Conservation (phyloP, 2,113 vertebrate genomes). For the Pseudolaguvia tuberculata region DNA sequence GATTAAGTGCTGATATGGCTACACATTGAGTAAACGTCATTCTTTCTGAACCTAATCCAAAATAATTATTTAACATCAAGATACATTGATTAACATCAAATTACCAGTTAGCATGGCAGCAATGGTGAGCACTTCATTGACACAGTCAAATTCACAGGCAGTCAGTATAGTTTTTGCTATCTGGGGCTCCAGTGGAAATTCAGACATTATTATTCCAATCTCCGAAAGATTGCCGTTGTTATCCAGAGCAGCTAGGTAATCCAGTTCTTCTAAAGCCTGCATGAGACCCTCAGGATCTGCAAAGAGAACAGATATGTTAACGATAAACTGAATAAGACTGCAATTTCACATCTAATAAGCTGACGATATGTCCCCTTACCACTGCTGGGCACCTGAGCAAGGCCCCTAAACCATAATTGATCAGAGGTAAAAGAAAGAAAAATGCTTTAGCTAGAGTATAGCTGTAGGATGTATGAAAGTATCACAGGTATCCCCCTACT, state of each 20-base stretch:
- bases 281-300: slow-evolving; percentile 84
- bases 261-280: slow-evolving; percentile 87
- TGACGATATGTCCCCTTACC: no score
- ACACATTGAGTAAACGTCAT: no score
- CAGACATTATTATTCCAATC: slow-evolving; percentile 90
- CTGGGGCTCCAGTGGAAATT: slow-evolving; percentile 85
- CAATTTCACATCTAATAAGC: not conserved
- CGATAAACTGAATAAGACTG: not conserved
- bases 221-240: slow-evolving; percentile 86
- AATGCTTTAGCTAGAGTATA: not conserved
- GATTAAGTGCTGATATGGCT: no score
- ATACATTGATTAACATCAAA: not conserved
- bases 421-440: no score
- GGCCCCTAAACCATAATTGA: no score
- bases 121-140: slow-evolving; percentile 82
- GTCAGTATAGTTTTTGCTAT: slow-evolving; percentile 84
- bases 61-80: not conserved
- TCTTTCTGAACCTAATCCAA: no score
- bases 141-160: slow-evolving; percentile 87
- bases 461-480: not conserved
- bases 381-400: no score
- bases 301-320: not conserved
- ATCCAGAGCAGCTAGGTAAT: slow-evolving; percentile 85
- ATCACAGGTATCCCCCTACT: not conserved
- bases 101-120: slow-evolving; percentile 87